Evolutionary conservation across 2,113 vertebrate species (phyloP).

Genomic region (Megaleporinus macrocephalus): DNA sequence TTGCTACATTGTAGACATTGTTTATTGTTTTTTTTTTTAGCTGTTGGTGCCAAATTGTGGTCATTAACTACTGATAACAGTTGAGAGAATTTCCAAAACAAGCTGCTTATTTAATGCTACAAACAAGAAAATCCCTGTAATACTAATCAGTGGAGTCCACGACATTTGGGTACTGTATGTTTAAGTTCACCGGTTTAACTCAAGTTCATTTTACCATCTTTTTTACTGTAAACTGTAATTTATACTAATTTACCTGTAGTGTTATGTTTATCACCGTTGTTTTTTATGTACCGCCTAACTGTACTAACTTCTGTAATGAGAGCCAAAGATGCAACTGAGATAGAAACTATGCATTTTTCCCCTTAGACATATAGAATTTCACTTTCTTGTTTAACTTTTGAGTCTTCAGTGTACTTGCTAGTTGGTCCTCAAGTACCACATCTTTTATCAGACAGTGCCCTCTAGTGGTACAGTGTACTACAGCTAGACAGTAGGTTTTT

Average conservation of each 20-base stretch:
- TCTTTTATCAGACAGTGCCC: slow-evolving; percentile 64
- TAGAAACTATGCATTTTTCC: slow-evolving; percentile 62
- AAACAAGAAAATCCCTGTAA: slow-evolving; percentile 21
- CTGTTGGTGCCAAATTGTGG: slow-evolving; percentile 31
- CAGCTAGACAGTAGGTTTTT: slow-evolving; percentile 65
- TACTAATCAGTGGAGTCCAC: slow-evolving; percentile 8
- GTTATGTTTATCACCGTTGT: slow-evolving; percentile 68
- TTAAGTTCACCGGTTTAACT: not conserved
- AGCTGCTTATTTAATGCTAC: slow-evolving; percentile 14
- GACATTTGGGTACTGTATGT: slow-evolving; percentile 23
- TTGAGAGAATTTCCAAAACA: slow-evolving; percentile 30
- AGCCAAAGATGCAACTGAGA: slow-evolving; percentile 75
- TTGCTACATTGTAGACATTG: not conserved
- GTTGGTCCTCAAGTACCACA: not conserved
- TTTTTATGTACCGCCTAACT: slow-evolving; percentile 66
- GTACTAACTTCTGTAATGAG: slow-evolving; percentile 69
- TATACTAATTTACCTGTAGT: slow-evolving; percentile 29
- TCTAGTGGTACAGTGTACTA: slow-evolving; percentile 66
- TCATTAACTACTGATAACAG: slow-evolving; percentile 16
- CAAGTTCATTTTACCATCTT: not conserved
- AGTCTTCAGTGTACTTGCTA: slow-evolving; percentile 13
- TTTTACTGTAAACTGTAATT: slow-evolving; percentile 4
- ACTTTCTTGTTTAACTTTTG: slow-evolving; percentile 10
- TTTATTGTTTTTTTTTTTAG: slow-evolving; percentile 1
- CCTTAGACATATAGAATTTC: slow-evolving; percentile 1